These are phyloP conservation scores for Notolabrus celidotus DNA, from an alignment of 2,797 vertebrate genomes.

Conservation along the genomic window DNA sequence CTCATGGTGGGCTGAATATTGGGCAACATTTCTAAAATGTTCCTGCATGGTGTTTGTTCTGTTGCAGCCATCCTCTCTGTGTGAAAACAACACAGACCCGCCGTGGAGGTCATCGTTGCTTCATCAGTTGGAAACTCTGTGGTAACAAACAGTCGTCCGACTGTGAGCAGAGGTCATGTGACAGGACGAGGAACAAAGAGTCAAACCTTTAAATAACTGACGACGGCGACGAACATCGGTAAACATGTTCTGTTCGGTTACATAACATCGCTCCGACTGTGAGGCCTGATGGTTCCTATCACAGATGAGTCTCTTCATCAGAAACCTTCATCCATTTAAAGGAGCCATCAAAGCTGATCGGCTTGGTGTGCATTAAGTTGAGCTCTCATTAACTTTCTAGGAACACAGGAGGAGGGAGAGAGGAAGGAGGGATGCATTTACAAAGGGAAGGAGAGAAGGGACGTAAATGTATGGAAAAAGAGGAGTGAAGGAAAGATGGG, in stretches of 20 bases:
- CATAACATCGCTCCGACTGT: neutral
- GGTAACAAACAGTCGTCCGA: constrained; percentile 12
- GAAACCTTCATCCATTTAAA: neutral
- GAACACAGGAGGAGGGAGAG: too few species aligned
- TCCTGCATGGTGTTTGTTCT: constrained; percentile 1
- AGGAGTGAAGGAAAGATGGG: too few species aligned
- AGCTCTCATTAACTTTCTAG: neutral
- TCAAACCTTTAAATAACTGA: neutral
- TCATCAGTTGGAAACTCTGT: constrained; percentile 34
- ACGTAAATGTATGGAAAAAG: neutral
- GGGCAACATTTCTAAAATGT: constrained; percentile 3
- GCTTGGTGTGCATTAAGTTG: neutral
- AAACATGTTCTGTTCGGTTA: neutral
- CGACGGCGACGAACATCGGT: neutral
- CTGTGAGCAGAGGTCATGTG: constrained; percentile 34
- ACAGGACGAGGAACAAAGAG: neutral
- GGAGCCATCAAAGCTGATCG: neutral
- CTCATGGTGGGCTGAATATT: neutral
- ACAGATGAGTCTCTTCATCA: too few species aligned
- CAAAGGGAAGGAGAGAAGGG: neutral
- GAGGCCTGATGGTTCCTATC: neutral
- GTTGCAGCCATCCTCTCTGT: neutral
- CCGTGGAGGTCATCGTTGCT: constrained; percentile 24
- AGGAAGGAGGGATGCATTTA: neutral
- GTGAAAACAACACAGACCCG: neutral